These are phyloP conservation scores for Latrodectus hesperus DNA, from an alignment of 2,888 invertebrate species.

Conservation along the genomic window DNA sequence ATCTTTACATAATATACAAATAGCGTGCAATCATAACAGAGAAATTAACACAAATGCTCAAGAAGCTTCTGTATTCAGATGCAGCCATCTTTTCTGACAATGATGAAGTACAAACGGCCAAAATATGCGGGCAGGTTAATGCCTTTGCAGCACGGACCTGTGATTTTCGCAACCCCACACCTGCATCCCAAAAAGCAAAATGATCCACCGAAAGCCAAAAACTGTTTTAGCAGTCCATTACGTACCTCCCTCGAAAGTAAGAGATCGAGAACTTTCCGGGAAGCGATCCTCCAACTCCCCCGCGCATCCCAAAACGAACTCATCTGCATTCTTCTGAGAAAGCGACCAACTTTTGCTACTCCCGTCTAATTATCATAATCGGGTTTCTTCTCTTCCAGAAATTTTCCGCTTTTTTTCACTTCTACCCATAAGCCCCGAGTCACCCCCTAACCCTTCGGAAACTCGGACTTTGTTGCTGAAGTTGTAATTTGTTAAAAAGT, in stretches of 20 bases:
- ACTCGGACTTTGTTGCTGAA: neutral
- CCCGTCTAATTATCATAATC: conserved; percentile 1
- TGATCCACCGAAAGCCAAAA: neutral
- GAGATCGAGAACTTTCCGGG: neutral
- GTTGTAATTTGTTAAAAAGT: conserved; percentile 5
- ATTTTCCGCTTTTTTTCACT: neutral
- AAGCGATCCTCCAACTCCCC: neutral
- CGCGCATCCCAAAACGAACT: neutral
- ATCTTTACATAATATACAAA: too few relatives aligned
- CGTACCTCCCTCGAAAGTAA: neutral
- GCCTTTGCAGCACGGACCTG: too few relatives aligned
- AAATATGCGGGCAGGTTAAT: too few relatives aligned
- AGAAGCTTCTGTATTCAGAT: too few relatives aligned
- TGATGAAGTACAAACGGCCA: too few relatives aligned
- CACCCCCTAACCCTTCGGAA: neutral
- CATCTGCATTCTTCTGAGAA: neutral
- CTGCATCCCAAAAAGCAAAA: neutral
- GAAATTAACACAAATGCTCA: too few relatives aligned
- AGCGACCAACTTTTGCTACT: neutral
- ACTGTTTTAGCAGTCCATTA: neutral
- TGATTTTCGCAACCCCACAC: too few relatives aligned
- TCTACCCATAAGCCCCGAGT: neutral
- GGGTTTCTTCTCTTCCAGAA: neutral
- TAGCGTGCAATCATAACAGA: too few relatives aligned
- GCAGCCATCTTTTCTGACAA: too few relatives aligned